phyloP scores from a whole-genome alignment of 2,888 invertebrate species.

The Dyspetes luteomarginatus region DNA sequence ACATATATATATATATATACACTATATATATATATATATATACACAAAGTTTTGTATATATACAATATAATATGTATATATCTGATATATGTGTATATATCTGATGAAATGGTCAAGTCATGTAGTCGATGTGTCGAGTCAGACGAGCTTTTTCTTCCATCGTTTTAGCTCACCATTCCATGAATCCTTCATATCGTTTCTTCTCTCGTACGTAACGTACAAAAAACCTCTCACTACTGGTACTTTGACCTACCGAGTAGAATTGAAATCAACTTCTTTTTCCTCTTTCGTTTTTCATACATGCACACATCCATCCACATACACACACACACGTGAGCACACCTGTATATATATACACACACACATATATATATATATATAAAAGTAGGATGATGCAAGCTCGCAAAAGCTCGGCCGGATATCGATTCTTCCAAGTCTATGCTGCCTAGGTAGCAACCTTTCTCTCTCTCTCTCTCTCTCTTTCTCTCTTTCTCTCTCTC shows the following conservation, averaged over 20 bases:
- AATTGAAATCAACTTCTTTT: constrained; percentile 19
- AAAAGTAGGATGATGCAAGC: constrained; percentile 24
- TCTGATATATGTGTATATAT: not conserved
- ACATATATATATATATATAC: too few relatives aligned
- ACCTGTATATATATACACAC: not conserved
- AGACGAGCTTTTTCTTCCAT: constrained; percentile 12
- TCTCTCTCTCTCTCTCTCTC: constrained; percentile 11
- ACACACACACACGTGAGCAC: not conserved
- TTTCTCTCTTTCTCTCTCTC: constrained; percentile 9
- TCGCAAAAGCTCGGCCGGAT: constrained; percentile 45
- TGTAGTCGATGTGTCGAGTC: constrained; percentile 21
- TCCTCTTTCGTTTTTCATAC: not conserved
- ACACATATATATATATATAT: not conserved
- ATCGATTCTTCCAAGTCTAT: constrained; percentile 47
- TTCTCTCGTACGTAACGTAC: not conserved
- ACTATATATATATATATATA: too few relatives aligned
- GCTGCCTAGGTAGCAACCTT: constrained; percentile 8
- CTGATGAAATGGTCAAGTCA: constrained; percentile 44
- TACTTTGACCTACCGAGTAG: not conserved
- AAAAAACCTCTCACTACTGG: constrained; percentile 9
- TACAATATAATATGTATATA: too few relatives aligned
- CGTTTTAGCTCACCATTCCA: not conserved
- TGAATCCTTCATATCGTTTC: not conserved
- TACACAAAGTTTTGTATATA: too few relatives aligned
- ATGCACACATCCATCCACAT: not conserved